These are phyloP conservation scores for Caenorhabditis imperialis DNA, from an alignment of 2,888 invertebrate species.

Conservation along the genomic window DNA sequence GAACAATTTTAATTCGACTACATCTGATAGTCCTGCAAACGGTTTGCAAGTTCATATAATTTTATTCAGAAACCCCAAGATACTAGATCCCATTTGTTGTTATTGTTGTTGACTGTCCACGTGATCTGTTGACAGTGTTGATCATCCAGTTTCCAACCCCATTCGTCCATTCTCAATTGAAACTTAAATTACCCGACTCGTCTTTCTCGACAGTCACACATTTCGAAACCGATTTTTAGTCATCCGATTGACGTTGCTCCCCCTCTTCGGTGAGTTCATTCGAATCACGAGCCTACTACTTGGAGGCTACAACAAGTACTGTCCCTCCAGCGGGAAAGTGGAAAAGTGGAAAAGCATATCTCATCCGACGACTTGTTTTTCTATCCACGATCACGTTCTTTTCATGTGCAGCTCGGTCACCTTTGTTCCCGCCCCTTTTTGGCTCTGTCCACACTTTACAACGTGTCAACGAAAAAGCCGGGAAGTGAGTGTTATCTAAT, in stretches of 20 bases:
- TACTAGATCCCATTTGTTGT: no score
- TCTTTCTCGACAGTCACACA: not conserved
- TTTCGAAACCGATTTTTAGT: slow-evolving; percentile 27
- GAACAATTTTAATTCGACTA: no score
- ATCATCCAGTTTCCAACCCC: no score
- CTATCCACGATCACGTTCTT: slow-evolving; percentile 18
- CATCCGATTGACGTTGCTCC: slow-evolving; percentile 36
- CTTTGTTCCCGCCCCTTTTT: slow-evolving; percentile 5
- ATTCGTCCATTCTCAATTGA: not conserved
- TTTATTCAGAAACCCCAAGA: no score
- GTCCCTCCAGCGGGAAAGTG: no score
- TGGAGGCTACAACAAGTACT: slow-evolving; percentile 26
- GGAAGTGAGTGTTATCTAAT: slow-evolving; percentile 46
- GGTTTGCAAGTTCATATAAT: no score
- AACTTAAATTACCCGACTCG: not conserved
- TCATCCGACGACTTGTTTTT: not conserved
- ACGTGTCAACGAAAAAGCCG: slow-evolving; percentile 45
- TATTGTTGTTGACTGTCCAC: no score
- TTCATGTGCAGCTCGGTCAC: slow-evolving; percentile 20
- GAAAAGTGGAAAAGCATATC: no score
- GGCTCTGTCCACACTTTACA: slow-evolving; percentile 1
- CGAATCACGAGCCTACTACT: slow-evolving; percentile 20
- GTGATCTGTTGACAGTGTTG: no score
- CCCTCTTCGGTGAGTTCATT: slow-evolving; percentile 4
- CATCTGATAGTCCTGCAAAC: no score